phyloP scores from a whole-genome alignment of 2,888 invertebrate genomes.

The Platycheirus rosarum region DNA sequence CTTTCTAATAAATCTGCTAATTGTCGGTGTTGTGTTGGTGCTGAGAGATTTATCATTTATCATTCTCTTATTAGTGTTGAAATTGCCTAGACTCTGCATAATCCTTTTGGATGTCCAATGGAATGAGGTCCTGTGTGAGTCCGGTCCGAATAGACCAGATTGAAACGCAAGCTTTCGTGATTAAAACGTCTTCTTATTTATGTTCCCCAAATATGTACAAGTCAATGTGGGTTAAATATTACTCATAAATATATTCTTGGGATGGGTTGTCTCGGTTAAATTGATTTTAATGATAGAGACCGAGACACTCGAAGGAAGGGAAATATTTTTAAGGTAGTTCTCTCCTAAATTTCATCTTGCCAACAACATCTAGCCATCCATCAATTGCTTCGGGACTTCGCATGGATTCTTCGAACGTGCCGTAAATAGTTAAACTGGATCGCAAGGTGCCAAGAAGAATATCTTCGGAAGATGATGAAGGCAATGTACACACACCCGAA shows the following conservation, averaged over 20 bases:
- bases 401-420: constrained; percentile 9
- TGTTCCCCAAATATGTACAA: constrained; percentile 9
- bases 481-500: neutral
- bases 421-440: constrained; percentile 3
- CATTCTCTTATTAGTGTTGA: constrained; percentile 14
- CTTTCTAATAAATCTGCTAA: constrained; percentile 35
- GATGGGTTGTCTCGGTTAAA: constrained; percentile 25
- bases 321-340: constrained; percentile 4
- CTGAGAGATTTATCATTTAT: constrained; percentile 41
- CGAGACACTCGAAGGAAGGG: neutral
- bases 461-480: neutral
- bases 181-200: constrained; percentile 51
- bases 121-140: neutral
- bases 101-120: neutral
- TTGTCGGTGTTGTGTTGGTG: constrained; percentile 42
- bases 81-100: constrained; percentile 32
- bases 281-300: constrained; percentile 47
- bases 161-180: constrained; percentile 38
- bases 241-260: constrained; percentile 1
- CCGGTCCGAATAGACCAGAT: neutral
- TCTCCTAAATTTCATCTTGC: constrained; percentile 13
- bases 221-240: constrained; percentile 7
- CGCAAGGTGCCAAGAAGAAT: constrained; percentile 5
- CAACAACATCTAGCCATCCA: constrained; percentile 39
- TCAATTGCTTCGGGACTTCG: constrained; percentile 32